Percentiles rank a stretch among this genome's conserved stretches.
phyloP scores from a whole-genome alignment of 2,888 invertebrate genomes.

The Drosophila pegasa region DNA sequence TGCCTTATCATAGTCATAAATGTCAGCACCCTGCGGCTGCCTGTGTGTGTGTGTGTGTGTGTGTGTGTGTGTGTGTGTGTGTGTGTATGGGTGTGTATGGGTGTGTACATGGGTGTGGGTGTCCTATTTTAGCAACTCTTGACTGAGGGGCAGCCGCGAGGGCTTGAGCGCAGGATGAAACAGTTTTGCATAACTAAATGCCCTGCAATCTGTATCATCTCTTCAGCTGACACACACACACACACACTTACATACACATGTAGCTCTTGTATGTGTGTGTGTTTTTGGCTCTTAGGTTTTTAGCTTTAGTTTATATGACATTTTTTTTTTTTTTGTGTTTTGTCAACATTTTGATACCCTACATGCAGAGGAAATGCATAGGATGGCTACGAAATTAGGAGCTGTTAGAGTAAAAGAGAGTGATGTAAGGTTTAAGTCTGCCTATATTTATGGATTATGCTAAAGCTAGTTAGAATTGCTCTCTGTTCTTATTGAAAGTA shows the following conservation, averaged over 20 bases:
- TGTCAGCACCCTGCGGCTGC: conserved; percentile 47
- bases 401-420: no score
- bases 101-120: conserved; percentile 15
- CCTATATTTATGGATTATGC: no score
- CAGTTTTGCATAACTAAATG: conserved; percentile 69
- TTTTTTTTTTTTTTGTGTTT: conserved; percentile 48
- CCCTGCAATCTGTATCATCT: conserved; percentile 56
- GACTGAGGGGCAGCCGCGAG: conserved; percentile 12
- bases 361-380: neutral
- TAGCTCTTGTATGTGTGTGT: conserved; percentile 12
- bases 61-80: conserved; percentile 8
- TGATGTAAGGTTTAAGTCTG: no score
- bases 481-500: no score
- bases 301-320: conserved; percentile 58
- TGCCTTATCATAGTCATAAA: conserved; percentile 60
- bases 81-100: conserved; percentile 11
- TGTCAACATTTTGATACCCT: conserved; percentile 40
- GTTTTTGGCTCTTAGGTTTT: conserved; percentile 41
- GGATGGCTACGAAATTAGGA: neutral
- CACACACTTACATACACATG: conserved; percentile 13
- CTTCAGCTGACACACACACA: conserved; percentile 21
- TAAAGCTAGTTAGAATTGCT: no score
- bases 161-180: conserved; percentile 19
- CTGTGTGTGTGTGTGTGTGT: conserved; percentile 9
- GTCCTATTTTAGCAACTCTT: conserved; percentile 63